phyloP scores from a whole-genome alignment of 2,888 invertebrate genomes.

The Leptopilina syphax region DNA sequence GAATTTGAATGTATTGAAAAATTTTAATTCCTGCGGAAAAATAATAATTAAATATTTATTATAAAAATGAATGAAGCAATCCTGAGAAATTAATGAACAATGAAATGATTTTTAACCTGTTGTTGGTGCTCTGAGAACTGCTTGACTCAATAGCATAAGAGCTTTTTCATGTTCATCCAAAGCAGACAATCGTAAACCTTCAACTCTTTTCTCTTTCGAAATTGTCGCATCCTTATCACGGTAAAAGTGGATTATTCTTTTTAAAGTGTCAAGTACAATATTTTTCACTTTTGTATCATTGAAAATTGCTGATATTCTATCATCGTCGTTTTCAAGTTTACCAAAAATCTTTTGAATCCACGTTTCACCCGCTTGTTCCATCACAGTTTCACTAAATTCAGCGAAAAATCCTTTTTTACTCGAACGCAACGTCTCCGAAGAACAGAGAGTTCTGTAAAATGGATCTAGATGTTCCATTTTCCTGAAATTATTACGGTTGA shows the following conservation, averaged over 20 bases:
- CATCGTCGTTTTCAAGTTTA: conserved; percentile 79
- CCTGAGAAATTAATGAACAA: no score
- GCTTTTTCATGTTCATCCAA: conserved; percentile 80
- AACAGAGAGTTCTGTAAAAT: conserved; percentile 83
- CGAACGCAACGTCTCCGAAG: conserved; percentile 86
- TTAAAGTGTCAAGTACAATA: conserved; percentile 80
- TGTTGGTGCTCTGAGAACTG: conserved; percentile 85
- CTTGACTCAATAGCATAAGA: conserved; percentile 83
- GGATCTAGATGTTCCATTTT: conserved; percentile 62
- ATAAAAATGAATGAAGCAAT: no score
- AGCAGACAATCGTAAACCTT: conserved; percentile 81
- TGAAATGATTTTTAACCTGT: conserved; percentile 76
- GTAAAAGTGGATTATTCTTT: conserved; percentile 83
- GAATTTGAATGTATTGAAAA: no score
- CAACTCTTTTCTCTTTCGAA: conserved; percentile 81
- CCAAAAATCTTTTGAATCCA: conserved; percentile 83
- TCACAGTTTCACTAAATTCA: conserved; percentile 82
- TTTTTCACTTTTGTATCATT: conserved; percentile 78
- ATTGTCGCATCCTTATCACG: conserved; percentile 83
- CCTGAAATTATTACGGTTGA: background rate
- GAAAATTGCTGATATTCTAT: conserved; percentile 80
- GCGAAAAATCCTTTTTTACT: conserved; percentile 87
- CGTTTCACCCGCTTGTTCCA: conserved; percentile 77
- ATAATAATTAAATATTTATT: no score
- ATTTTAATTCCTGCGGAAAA: no score